Percentiles rank a stretch among this genome's conserved stretches.
Conservation (phyloP, 2,888 invertebrate species). For the Willowsia nigromaculata region DNA sequence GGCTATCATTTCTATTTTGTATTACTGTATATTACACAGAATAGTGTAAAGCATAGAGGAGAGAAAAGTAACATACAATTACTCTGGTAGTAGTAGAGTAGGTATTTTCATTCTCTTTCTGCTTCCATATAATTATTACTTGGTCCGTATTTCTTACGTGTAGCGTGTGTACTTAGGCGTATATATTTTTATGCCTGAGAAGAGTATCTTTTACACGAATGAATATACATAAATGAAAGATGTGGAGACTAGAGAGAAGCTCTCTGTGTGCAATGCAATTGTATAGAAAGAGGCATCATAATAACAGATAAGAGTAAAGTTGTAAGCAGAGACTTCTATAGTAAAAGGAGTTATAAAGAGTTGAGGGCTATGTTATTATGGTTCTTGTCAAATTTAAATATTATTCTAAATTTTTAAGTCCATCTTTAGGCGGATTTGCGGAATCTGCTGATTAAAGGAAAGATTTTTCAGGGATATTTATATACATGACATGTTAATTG, state of each 20-base stretch:
- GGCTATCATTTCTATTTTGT: neutral
- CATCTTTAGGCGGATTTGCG: neutral
- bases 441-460: no score
- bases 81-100: no score
- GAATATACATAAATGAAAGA: neutral
- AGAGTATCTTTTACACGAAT: neutral
- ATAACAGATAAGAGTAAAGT: neutral
- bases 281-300: no score
- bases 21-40: neutral
- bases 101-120: no score
- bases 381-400: slow-evolving; percentile 22
- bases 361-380: neutral
- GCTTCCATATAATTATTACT: no score
- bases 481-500: no score
- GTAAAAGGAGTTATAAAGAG: no score
- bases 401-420: slow-evolving; percentile 8
- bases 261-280: neutral
- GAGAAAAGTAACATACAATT: no score
- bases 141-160: no score
- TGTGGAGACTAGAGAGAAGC: neutral
- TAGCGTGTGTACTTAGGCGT: neutral
- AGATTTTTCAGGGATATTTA: no score
- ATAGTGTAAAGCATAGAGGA: no score
- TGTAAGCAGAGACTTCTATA: no score
- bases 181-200: neutral